Base-by-base conservation (phyloP, 1,140 invertebrate genomes). In the Amyelois transitella region DNA sequence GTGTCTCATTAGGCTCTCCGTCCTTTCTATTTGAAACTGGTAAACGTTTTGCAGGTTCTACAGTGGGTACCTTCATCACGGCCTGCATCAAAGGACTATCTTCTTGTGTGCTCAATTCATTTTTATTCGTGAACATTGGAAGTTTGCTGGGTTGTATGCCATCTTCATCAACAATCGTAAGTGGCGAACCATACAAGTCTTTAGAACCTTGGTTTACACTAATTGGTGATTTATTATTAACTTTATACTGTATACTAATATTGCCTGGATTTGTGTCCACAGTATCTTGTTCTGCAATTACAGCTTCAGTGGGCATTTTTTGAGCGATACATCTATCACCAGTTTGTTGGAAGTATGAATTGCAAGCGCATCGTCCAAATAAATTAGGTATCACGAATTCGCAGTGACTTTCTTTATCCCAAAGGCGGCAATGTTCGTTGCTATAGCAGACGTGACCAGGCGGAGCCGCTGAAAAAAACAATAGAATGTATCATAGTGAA, bases 401-500 rank as follows among this genome's bases (percentile, higher is more conserved):
- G 58, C 96, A 97, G 68, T 95, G 94, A 49, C 94, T 95, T 64
- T 95, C 92, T 45, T 90, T 91, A 64, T 95, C 94, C 90, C 93
- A 95, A 58, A 96, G 90, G 53, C 92, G 91, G 77, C 96, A 97
- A 75, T 97, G 96, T 43, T 93, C 92, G 74, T 97, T 94, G 71
- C 94, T 96, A 82, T 96, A 96, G 76, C 96, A 97, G n/a, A 96
- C 94, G 59, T 96, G 92, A 45, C 94, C 94, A 17, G 95, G 91
- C 74, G 92, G 92, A n/a, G 96, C 94, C 67, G 95, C 96, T 97
- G 88, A 47, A 92, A 90, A 55, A 59, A 64, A 50, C 55, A 61
- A 6, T 38, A 14, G 1, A 1, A 38, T 38, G 12, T 12, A 28
- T 12, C 17, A 2, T 38, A 60, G 60, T 60, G 57, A 59, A 58